Percentiles rank a stretch among this genome's conserved stretches.
Evolutionary conservation across 2,113 vertebrate genomes (phyloP).

Genomic region (Hyaena hyaena): DNA sequence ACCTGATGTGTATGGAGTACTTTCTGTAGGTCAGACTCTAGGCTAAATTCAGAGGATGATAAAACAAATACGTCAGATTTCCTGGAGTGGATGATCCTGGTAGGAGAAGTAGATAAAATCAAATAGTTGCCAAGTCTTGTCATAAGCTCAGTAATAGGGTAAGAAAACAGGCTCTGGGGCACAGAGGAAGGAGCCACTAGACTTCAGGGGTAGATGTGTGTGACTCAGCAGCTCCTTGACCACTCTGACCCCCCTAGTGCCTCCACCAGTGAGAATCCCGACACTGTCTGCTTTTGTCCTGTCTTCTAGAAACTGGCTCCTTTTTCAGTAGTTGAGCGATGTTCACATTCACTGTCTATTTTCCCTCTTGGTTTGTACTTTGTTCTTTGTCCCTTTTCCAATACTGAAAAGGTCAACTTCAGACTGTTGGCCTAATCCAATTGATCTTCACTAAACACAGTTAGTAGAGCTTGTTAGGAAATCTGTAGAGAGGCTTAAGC

Average conservation of each 20-base stretch:
- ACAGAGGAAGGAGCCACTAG: neutral
- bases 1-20: neutral
- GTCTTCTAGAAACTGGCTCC: neutral
- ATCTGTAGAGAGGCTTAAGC: slow-evolving; percentile 20
- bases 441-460: slow-evolving; percentile 5
- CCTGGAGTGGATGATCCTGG: neutral
- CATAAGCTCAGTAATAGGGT: neutral
- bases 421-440: neutral
- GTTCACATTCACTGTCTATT: neutral
- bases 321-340: neutral
- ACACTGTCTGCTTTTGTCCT: neutral
- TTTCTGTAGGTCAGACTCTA: neutral
- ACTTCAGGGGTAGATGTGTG: neutral
- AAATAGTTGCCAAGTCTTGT: neutral
- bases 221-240: neutral
- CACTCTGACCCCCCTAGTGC: neutral
- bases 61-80: neutral
- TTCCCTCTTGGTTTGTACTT: neutral
- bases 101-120: slow-evolving; percentile 10
- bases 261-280: neutral
- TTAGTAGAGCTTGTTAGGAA: slow-evolving; percentile 44
- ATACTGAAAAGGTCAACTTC: slow-evolving; percentile 36
- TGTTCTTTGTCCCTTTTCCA: neutral
- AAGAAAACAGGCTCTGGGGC: neutral
- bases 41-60: neutral